Evolutionary conservation across 2,888 invertebrate genomes (phyloP).

Genomic region (Andrena bucephala): DNA sequence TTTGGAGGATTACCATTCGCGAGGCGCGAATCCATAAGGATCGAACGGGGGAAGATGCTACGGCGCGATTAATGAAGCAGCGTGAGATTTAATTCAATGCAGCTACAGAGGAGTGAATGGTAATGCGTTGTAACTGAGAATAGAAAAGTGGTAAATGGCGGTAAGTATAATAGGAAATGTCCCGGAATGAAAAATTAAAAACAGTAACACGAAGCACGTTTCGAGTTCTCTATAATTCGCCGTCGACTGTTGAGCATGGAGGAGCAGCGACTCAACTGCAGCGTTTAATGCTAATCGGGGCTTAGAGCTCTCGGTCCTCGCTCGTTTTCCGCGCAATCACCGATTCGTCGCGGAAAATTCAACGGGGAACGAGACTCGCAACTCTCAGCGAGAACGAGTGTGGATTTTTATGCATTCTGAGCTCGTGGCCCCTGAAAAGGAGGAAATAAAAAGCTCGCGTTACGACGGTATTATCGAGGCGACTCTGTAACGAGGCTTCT

Average conservation of each 20-base stretch:
- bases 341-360: slow-evolving; percentile 6
- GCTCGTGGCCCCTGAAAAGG: background rate
- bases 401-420: background rate
- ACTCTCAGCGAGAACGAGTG: too few species aligned
- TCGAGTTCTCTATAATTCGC: too few species aligned
- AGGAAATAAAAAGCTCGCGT: background rate
- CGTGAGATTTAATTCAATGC: background rate
- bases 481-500: background rate
- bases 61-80: background rate
- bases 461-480: background rate
- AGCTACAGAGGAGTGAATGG: background rate
- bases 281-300: too few species aligned
- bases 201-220: too few species aligned
- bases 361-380: background rate
- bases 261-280: too few species aligned
- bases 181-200: too few species aligned
- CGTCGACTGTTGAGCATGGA: too few species aligned
- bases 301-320: background rate
- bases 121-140: background rate
- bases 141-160: background rate
- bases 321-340: background rate
- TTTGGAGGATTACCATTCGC: slow-evolving; percentile 19
- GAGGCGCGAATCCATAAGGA: slow-evolving; percentile 40
- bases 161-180: background rate
- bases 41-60: slow-evolving; percentile 1